These are phyloP conservation scores for Peromyscus attwateri DNA, from an alignment of 2,797 vertebrate genomes.

Conservation along the genomic window DNA sequence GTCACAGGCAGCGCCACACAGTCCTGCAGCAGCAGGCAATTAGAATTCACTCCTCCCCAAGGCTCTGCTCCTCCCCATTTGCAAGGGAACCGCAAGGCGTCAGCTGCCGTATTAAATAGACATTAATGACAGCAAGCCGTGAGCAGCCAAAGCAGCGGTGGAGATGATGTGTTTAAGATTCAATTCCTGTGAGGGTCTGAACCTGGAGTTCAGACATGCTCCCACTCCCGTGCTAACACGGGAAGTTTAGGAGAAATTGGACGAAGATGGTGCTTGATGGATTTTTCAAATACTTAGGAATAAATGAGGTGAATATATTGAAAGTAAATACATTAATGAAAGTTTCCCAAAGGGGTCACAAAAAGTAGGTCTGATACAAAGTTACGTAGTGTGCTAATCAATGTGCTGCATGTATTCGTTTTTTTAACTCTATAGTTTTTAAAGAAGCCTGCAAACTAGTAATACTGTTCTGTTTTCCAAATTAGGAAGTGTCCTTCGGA, in stretches of 20 bases:
- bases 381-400: background rate
- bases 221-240: background rate
- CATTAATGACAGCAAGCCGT: slow-evolving; percentile 81
- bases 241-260: slow-evolving; percentile 16
- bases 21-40: slow-evolving; percentile 78
- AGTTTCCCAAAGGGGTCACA: background rate
- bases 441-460: background rate
- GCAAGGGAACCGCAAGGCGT: slow-evolving; percentile 79
- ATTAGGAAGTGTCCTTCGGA: background rate
- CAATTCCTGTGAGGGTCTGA: slow-evolving; percentile 80
- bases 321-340: slow-evolving; percentile 30
- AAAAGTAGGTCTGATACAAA: slow-evolving; percentile 26
- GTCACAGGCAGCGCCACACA: slow-evolving; percentile 61
- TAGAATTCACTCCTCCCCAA: slow-evolving; percentile 77
- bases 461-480: background rate
- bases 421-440: background rate
- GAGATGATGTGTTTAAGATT: slow-evolving; percentile 80
- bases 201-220: slow-evolving; percentile 80
- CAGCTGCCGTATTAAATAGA: slow-evolving; percentile 78
- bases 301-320: slow-evolving; percentile 30
- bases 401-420: background rate
- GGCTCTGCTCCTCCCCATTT: slow-evolving; percentile 72
- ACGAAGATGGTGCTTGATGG: slow-evolving; percentile 1
- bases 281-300: background rate
- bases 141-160: slow-evolving; percentile 77